Percentiles rank a stretch among this genome's conserved stretches.
Conservation (phyloP, 2,797 vertebrate genomes). For the Triplophysa yarkandensis region DNA sequence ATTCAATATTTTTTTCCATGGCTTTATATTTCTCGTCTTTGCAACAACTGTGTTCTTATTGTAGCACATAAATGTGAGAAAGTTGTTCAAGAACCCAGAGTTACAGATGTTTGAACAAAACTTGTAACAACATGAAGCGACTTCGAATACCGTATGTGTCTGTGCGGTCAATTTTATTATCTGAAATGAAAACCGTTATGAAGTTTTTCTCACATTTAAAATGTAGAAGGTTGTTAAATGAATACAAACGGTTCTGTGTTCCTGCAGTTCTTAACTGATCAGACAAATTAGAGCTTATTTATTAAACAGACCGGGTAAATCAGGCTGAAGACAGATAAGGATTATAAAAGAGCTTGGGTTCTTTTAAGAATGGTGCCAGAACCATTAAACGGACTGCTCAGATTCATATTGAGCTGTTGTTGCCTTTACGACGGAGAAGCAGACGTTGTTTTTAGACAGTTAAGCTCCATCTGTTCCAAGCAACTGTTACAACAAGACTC, state of each 20-base stretch:
- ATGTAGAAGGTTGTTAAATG: slow-evolving; percentile 15
- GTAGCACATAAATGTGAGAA: neutral
- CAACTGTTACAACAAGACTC: slow-evolving; percentile 30
- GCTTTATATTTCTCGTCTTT: too few relatives aligned
- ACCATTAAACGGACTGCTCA: slow-evolving; percentile 18
- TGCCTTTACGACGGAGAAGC: slow-evolving; percentile 26
- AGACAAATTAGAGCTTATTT: slow-evolving; percentile 31
- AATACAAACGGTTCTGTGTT: slow-evolving; percentile 17
- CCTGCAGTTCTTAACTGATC: slow-evolving; percentile 29
- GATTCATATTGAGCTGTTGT: slow-evolving; percentile 14
- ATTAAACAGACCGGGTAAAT: slow-evolving; percentile 26
- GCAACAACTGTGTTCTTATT: too few relatives aligned
- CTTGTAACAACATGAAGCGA: neutral
- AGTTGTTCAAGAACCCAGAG: neutral
- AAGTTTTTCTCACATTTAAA: slow-evolving; percentile 8
- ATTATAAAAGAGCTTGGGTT: slow-evolving; percentile 14
- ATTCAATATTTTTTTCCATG: too few relatives aligned
- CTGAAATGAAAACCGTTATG: neutral
- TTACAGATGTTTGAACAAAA: slow-evolving; percentile 1
- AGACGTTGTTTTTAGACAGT: slow-evolving; percentile 41
- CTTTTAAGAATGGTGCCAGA: slow-evolving; percentile 28
- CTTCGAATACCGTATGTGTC: neutral
- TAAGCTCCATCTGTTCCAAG: slow-evolving; percentile 39
- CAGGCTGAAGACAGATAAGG: slow-evolving; percentile 19
- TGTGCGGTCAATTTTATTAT: neutral